A percentile compares a stretch with the other conserved stretches of the same genome.
phyloP scores from a whole-genome alignment of 2,888 invertebrate genomes.

The Cephus pulcher region DNA sequence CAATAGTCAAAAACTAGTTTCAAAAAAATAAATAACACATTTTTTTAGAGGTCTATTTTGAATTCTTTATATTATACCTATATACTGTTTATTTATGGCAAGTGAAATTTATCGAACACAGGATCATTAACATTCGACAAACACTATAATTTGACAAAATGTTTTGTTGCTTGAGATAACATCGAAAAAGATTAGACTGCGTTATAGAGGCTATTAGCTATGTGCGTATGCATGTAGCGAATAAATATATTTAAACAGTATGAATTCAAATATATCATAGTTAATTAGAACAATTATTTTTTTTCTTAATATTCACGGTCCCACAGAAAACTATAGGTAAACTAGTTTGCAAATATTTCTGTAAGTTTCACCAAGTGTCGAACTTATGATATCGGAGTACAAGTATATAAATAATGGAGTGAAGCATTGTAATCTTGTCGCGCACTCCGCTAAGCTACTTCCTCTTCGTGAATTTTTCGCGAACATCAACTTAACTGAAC shows the following conservation, averaged over 20 bases:
- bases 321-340: not conserved
- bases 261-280: not conserved
- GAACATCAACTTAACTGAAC: conserved; percentile 70
- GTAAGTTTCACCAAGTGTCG: not conserved
- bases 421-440: not conserved
- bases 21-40: not conserved
- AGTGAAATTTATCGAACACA: not conserved
- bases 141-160: not conserved
- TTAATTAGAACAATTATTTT: not conserved
- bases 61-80: not conserved
- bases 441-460: not conserved
- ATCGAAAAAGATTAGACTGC: not conserved
- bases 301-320: not conserved
- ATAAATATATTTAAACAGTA: not conserved
- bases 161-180: not conserved
- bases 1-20: not conserved
- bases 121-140: not conserved
- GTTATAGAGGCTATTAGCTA: not conserved
- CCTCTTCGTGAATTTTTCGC: not conserved
- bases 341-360: not conserved
- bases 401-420: not conserved
- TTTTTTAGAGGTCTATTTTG: not conserved
- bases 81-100: not conserved
- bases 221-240: too few species aligned
- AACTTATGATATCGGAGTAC: not conserved